Evolutionary conservation across 2,888 invertebrate genomes (phyloP), one percentile per base, ranked within the genome.

Genomic region (Campoletis raptor): DNA sequence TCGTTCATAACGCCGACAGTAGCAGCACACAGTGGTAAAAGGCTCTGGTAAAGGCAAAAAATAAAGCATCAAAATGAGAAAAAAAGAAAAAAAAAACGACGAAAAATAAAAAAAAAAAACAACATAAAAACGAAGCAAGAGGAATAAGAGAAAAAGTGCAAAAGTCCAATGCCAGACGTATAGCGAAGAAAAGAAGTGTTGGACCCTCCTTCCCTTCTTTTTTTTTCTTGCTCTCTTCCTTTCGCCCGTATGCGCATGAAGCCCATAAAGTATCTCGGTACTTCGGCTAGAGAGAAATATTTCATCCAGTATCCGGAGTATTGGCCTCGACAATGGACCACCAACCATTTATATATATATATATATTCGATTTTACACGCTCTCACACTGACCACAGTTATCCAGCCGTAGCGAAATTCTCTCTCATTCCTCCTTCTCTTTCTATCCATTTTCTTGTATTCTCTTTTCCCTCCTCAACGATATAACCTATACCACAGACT

Each of bases 241-340:
- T 57, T 36, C 76, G n/a, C 74, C 21, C 42, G 70, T 72, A 77
- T 77, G 86, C 83, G 81, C 86, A 78, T 78, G 74, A 69, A 86
- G 81, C 81, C 84, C 86, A 86, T 86, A 86, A 86, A 86, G 78
- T 86, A 86, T 86, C 86, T 84, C 81, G 86, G 86, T 86, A 86
- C 86, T 86, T 84, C 74, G 83, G 86, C 54, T 81, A 81, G 83
- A 81, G 86, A 84, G 84, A 86, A 84, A 86, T 86, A 86, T 86
- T 84, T 86, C 86, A 86, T 86, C 86, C 86, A 54, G 86, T 81
- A 86, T 86, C 86, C 86, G 86, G 86, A 86, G 86, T 84, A 86
- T 86, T 86, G 86, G 86, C 86, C 84, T 78, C 86, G 81, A 86
- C 86, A 81, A 86, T 86, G 86, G 83, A 57, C 18, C 57, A 42